Evolutionary conservation across 2,888 invertebrate genomes (phyloP), one percentile per base, ranked within the genome.

Genomic region (Apamea monoglypha): DNA sequence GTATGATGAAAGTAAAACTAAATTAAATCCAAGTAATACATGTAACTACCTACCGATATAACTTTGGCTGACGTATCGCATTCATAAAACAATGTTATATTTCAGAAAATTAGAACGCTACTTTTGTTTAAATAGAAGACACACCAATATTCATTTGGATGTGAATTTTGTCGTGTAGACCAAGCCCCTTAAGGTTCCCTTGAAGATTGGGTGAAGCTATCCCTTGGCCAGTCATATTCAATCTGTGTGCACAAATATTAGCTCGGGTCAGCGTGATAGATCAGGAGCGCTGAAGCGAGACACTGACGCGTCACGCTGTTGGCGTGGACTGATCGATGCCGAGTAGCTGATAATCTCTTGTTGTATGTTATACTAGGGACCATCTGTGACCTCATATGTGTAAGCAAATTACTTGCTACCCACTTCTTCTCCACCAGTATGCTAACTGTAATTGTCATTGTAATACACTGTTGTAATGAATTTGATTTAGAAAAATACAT

Each of bases 191-290:
- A 8, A 36, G 25, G 1, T 50, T 71, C 25, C 14, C 4, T n/a
- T 2, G 2, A 67, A 50, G 32, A 73, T 56, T n/a, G 5, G 47
- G 14, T 40, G 50, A 67, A 63, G 67, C 40, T 66, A 80, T 67
- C 56, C 29, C 25, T 74, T 63, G 25, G 14, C 67, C 36, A 64
- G 76, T 75, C 36, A 79, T 75, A 63, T 77, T 69, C 69, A 59
- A 73, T 82, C 68, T 75, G 21, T 78, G 40, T 29, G 50, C 66
- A 40, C 74, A 72, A 77, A 76, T 70, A 77, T 77, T 50, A 61
- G 85, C 40, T 53, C 18, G 63, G 69, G 67, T 86, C 80, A 76
- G 74, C 78, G 84, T 78, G 72, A 83, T 36, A 66, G 71, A 76
- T 76, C 74, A 75, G 81, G 29, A 14, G 25, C 47, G 25, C 47